Evolutionary conservation across 2,888 invertebrate species (phyloP), one percentile per base, ranked within the genome.

Genomic region (Galerucella pusilla): DNA sequence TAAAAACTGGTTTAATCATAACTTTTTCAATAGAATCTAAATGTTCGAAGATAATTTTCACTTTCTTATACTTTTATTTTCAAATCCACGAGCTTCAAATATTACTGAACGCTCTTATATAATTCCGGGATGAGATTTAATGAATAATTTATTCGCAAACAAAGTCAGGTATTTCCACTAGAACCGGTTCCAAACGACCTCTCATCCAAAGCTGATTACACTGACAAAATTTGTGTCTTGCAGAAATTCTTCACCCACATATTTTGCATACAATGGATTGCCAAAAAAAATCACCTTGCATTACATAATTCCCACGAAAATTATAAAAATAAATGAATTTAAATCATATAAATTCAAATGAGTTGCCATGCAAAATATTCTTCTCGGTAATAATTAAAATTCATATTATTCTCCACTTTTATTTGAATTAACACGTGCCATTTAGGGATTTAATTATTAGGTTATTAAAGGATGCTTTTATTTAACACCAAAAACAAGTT

Each of bases 231-330:
- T 20, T 14, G 35, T 35, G 35, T 0, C 12, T 35, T 61, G 61
- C 12, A 61, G 12, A 61, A 11, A 20, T 20, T 28, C 14, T 35
- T 61, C 12, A 61, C 16, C 14, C 11, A 14, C 11, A 12, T 2
- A 61, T 66, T 66, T 66, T 66, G 66, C 66, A 66, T 66, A 49
- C 45, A 64, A 64, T 45, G 42, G 10, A 11, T 16, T 14, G 12
- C 45, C 2, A 11, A 45, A 42, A 64, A 66, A 66, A 49, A 65
- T 65, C 25, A 46, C 46, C 20, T 65, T 12, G 46, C 16, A 65
- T 7, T 45, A 12, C 42, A 6, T 25, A 25, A 20, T n/a, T 54
- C 54, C 5, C 54, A 54, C 54, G 7, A n/a, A 61, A 25, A 25
- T 28, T 28, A 61, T 60, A 25, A 35, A 61, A 25, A 60, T 11